These are phyloP conservation scores for Circaetus cinerascens DNA, from an alignment of 2,113 vertebrate genomes.

Conservation along the genomic window DNA sequence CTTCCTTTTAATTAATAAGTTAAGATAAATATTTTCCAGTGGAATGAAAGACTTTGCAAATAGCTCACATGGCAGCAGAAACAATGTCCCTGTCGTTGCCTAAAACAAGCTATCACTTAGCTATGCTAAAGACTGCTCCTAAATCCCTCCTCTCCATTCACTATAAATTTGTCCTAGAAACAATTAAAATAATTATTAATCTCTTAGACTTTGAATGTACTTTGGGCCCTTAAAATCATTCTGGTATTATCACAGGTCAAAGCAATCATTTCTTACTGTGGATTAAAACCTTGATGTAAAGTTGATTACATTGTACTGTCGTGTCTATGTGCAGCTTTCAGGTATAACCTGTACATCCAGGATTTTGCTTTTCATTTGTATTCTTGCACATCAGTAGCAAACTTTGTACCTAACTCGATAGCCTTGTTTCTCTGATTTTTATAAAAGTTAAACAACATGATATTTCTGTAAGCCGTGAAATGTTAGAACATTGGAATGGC, in stretches of 20 bases:
- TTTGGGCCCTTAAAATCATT: neutral
- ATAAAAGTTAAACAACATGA: neutral
- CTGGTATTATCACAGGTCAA: neutral
- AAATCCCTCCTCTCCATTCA: neutral
- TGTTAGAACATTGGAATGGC: neutral
- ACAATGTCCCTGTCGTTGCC: neutral
- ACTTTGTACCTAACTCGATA: neutral
- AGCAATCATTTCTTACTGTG: neutral
- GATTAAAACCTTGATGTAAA: neutral
- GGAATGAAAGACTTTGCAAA: neutral
- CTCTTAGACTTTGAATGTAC: neutral
- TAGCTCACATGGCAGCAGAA: neutral
- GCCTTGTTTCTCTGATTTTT: neutral
- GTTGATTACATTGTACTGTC: neutral
- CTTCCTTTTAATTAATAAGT: neutral
- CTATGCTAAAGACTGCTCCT: neutral
- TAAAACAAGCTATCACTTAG: neutral
- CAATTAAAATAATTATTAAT: neutral
- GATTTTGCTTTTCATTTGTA: constrained; percentile 15
- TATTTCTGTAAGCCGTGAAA: constrained; percentile 9
- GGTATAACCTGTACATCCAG: neutral
- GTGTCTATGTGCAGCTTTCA: neutral
- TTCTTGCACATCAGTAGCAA: neutral
- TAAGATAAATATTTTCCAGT: neutral
- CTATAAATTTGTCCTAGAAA: neutral